phyloP scores from a whole-genome alignment of 2,113 vertebrate genomes.

The Callorhinus ursinus region DNA sequence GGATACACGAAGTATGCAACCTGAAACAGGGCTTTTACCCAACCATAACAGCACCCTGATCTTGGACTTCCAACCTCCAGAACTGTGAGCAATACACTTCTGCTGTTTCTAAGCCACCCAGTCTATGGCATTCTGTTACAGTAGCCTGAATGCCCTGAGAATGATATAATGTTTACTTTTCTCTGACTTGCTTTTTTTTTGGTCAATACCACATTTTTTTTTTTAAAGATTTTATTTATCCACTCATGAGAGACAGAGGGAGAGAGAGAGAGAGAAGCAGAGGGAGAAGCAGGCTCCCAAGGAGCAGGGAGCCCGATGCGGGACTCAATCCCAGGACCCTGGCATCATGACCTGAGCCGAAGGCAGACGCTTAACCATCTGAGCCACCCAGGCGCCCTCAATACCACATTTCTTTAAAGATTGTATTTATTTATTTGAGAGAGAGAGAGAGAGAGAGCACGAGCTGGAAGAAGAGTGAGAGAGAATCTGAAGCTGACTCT shows the following conservation, averaged over 20 bases:
- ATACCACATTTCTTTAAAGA: not conserved
- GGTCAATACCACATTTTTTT: not conserved
- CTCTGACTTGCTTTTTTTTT: not conserved
- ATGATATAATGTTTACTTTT: not conserved
- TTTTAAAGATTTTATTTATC: not conserved
- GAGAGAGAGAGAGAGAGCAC: not conserved
- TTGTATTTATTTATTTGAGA: not conserved
- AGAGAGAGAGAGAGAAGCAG: not conserved
- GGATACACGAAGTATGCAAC: not conserved
- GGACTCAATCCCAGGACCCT: no score
- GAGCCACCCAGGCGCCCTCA: no score
- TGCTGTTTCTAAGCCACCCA: not conserved
- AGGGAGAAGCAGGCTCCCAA: no score
- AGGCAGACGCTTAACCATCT: no score
- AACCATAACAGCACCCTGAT: not conserved
- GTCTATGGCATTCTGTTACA: not conserved
- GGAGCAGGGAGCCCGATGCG: no score
- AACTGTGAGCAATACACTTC: not conserved
- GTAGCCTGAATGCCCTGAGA: not conserved
- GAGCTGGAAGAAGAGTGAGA: not conserved
- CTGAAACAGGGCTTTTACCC: not conserved
- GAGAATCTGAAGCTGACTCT: not conserved
- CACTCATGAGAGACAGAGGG: not conserved
- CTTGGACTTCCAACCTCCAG: not conserved
- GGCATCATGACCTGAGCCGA: no score